A percentile compares a stretch with the other conserved stretches of the same genome.
Conservation (phyloP, 53 echinoderm and acorn worm genomes). For the Crossaster papposus region DNA sequence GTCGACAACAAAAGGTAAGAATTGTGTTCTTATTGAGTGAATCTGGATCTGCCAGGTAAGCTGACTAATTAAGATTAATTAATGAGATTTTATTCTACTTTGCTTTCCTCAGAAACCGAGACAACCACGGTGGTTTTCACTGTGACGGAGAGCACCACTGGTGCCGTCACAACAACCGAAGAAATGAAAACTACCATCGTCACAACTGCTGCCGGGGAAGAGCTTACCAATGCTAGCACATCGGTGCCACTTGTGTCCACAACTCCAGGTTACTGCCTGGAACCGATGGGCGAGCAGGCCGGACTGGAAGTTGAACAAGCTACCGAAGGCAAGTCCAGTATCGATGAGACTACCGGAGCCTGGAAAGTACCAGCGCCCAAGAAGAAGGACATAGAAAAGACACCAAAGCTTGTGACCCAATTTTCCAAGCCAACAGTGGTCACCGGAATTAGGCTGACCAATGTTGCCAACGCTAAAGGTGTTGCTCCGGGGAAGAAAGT, state of each 20-base stretch:
- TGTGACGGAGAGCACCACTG: conserved; percentile 16
- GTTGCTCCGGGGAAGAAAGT: not conserved
- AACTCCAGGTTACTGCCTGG: conserved; percentile 29
- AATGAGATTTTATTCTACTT: not conserved
- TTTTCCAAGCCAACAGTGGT: not conserved
- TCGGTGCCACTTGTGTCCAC: conserved; percentile 9
- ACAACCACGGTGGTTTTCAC: conserved; percentile 11
- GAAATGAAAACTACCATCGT: conserved; percentile 5
- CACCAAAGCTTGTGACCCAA: not conserved
- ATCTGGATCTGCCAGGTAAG: not conserved
- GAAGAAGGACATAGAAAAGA: not conserved
- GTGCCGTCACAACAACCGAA: not conserved
- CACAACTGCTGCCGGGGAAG: conserved; percentile 10
- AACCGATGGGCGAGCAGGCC: not conserved
- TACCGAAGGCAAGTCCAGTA: not conserved
- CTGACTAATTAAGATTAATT: not conserved
- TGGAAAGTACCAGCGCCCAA: conserved; percentile 10
- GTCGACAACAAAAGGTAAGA: conserved; percentile 5
- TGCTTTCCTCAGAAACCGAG: not conserved
- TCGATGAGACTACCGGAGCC: not conserved
- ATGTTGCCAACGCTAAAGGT: not conserved
- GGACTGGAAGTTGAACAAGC: not conserved
- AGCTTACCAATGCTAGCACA: not conserved
- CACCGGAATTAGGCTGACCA: conserved; percentile 8
- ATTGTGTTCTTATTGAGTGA: not conserved